Conservation (phyloP, 2,797 vertebrate species). For the Numenius phaeopus region DNA sequence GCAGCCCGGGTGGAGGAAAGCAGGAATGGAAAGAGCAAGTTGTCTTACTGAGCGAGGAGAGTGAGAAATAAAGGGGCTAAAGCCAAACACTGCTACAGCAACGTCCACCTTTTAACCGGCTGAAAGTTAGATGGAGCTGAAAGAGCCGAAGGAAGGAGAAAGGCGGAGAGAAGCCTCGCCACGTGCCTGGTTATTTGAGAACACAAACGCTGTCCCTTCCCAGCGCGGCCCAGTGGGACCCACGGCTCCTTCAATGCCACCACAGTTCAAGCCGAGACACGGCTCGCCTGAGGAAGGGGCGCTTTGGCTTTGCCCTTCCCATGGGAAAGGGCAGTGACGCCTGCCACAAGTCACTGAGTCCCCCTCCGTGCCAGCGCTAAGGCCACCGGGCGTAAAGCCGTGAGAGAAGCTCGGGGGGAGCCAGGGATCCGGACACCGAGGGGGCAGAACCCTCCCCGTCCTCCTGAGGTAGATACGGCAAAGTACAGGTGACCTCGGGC, state of each 20-base stretch:
- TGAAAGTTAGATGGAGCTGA: background rate
- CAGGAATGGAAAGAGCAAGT: background rate
- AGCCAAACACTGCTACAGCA: background rate
- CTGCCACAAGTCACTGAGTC: rapidly evolving
- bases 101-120: background rate
- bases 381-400: rapidly evolving
- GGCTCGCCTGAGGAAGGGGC: background rate
- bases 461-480: constrained; percentile 28
- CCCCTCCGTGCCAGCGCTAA: background rate
- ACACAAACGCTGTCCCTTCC: background rate
- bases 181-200: background rate
- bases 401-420: background rate
- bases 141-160: background rate
- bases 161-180: background rate
- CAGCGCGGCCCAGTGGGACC: rapidly evolving
- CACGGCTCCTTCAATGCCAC: background rate
- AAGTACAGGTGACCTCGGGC: background rate
- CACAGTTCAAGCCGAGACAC: rapidly evolving
- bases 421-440: background rate
- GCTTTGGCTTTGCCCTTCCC: background rate
- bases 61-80: background rate
- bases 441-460: background rate
- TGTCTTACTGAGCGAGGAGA: background rate
- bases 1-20: background rate
- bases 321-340: background rate